Percentiles rank a stretch among this genome's conserved stretches.
These are phyloP conservation scores for Petroica traversi DNA, from an alignment of 2,113 vertebrate species.

Conservation along the genomic window DNA sequence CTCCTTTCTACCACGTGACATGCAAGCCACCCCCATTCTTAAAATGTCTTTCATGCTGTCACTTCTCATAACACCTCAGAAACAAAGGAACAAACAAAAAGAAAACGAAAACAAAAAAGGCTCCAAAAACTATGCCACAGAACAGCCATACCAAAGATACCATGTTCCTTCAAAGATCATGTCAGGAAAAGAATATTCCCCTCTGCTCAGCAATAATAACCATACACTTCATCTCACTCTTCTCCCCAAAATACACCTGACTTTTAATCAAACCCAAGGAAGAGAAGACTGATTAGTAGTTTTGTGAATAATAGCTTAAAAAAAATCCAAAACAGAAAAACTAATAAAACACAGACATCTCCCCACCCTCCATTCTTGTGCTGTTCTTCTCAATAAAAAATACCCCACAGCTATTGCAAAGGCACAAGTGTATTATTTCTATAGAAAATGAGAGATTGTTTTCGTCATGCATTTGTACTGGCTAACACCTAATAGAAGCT, in stretches of 20 bases:
- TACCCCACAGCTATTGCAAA: neutral
- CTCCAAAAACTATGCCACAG: neutral
- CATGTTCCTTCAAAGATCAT: constrained; percentile 6
- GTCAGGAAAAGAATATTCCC: neutral
- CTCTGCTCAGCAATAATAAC: constrained; percentile 4
- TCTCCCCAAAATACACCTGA: neutral
- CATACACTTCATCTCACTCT: neutral
- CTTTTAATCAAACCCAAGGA: constrained; percentile 27
- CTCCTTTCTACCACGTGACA: neutral
- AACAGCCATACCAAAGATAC: neutral
- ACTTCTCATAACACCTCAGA: neutral
- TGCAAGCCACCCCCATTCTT: neutral
- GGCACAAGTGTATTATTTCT: constrained; percentile 24
- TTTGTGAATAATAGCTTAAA: neutral
- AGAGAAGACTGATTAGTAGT: neutral
- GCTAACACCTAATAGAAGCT: neutral
- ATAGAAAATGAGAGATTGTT: constrained; percentile 20
- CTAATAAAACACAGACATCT: neutral
- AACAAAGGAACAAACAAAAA: neutral
- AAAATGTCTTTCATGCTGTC: neutral
- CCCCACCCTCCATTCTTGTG: neutral
- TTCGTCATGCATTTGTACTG: neutral
- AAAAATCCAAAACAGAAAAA: rapidly evolving
- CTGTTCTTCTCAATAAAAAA: constrained; percentile 50
- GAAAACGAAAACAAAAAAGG: neutral